Conservation (phyloP, 2,888 invertebrate species). For the Theodoxus fluviatilis region DNA sequence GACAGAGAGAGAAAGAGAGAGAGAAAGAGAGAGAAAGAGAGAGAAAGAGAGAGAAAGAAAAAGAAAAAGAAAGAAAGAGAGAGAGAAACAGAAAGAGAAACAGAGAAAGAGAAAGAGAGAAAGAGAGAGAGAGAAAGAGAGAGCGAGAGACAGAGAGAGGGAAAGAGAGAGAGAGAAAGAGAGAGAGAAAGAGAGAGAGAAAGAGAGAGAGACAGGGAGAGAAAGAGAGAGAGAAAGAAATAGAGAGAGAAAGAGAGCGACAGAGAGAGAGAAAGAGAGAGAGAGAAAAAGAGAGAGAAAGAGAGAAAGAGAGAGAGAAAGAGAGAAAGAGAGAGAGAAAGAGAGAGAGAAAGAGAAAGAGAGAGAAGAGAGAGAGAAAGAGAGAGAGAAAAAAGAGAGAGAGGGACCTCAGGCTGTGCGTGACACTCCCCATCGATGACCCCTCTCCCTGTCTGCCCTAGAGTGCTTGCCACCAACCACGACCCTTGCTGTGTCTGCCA, state of each 20-base stretch:
- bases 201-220: constrained; percentile 1
- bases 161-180: background rate
- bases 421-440: too few relatives aligned
- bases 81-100: background rate
- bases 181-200: background rate
- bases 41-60: background rate
- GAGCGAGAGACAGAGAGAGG: background rate
- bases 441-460: too few relatives aligned
- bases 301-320: background rate
- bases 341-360: background rate
- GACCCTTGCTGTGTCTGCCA: too few relatives aligned
- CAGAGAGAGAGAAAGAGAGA: background rate
- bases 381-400: background rate
- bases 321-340: too few relatives aligned
- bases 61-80: background rate
- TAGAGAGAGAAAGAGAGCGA: background rate
- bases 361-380: background rate
- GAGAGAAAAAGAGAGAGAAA: background rate
- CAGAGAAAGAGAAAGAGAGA: background rate
- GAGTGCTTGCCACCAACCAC: background rate
- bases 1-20: background rate
- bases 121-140: background rate
- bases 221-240: background rate
- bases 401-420: background rate
- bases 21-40: background rate